phyloP scores from a whole-genome alignment of 2,797 vertebrate genomes.

The Tauraco hartlaubi region DNA sequence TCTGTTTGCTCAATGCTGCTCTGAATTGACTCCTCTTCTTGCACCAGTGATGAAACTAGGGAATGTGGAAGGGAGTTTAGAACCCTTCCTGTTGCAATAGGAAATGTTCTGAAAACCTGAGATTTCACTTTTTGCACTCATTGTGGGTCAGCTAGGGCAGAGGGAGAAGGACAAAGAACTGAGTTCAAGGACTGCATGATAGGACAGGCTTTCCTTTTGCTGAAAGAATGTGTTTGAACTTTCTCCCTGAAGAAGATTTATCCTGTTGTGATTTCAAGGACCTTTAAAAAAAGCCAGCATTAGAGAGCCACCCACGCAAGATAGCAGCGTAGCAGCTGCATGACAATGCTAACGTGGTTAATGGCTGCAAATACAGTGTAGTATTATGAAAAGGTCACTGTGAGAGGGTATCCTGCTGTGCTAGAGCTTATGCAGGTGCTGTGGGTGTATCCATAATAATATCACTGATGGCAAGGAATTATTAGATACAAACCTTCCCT shows the following conservation, averaged over 20 bases:
- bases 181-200: slow-evolving; percentile 66
- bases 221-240: slow-evolving; percentile 66
- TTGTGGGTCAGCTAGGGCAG: slow-evolving; percentile 15
- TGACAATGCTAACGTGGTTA: background rate
- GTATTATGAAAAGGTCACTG: slow-evolving; percentile 49
- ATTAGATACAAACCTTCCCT: slow-evolving; percentile 2
- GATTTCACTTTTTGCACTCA: slow-evolving; percentile 53
- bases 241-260: slow-evolving; percentile 68
- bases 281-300: slow-evolving; percentile 51
- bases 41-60: background rate
- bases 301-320: slow-evolving; percentile 60
- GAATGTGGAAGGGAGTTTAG: slow-evolving; percentile 29
- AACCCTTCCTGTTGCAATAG: slow-evolving; percentile 35
- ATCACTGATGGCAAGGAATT: slow-evolving; percentile 3
- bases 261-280: slow-evolving; percentile 78
- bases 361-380: background rate
- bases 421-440: slow-evolving; percentile 43
- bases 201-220: slow-evolving; percentile 40
- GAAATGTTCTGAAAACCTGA: slow-evolving; percentile 57
- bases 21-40: background rate
- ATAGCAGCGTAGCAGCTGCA: slow-evolving; percentile 71
- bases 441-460: slow-evolving; percentile 10
- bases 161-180: slow-evolving; percentile 20
- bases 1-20: background rate
- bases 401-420: slow-evolving; percentile 26